Conservation (phyloP, 2,113 vertebrate genomes). For the Misgurnus mizolepis region DNA sequence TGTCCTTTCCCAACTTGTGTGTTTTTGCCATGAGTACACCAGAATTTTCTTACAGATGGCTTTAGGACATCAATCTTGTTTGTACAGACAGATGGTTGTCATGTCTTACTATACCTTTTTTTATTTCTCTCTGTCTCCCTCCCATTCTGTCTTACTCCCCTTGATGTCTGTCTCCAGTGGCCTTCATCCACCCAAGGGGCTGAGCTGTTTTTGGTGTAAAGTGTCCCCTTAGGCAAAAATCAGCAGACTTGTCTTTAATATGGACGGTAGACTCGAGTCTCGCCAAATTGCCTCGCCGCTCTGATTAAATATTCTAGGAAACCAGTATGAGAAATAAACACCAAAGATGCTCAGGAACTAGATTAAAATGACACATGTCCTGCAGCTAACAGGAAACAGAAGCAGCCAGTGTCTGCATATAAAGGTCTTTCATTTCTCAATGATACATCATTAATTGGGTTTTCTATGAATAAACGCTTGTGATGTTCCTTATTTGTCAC, state of each 20-base stretch:
- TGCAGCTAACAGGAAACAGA: conserved; percentile 12
- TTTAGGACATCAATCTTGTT: neutral
- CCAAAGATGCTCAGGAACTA: neutral
- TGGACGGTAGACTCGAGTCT: conserved; percentile 40
- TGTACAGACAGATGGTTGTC: neutral
- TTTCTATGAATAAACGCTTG: neutral
- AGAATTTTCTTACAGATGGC: neutral
- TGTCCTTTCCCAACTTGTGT: too few species aligned
- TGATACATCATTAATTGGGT: neutral
- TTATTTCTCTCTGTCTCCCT: neutral
- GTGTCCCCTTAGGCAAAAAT: conserved; percentile 38
- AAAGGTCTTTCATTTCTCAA: conserved; percentile 5
- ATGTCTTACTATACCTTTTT: neutral
- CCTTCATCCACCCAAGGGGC: conserved; percentile 56
- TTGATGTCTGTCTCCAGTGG: conserved; percentile 52
- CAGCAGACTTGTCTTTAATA: conserved; percentile 44
- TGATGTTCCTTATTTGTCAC: too few species aligned
- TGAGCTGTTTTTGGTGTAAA: conserved; percentile 48
- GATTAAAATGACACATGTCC: conserved; percentile 24
- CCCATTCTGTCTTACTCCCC: conserved; percentile 1
- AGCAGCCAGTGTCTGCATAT: conserved; percentile 1
- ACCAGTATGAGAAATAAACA: conserved; percentile 26
- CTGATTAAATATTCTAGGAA: conserved; percentile 33
- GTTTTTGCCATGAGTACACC: too few species aligned
- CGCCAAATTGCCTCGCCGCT: conserved; percentile 32